Percentiles rank a stretch among this genome's conserved stretches.
Evolutionary conservation across 2,888 invertebrate species (phyloP).

Genomic region (Drosophila bunnanda): DNA sequence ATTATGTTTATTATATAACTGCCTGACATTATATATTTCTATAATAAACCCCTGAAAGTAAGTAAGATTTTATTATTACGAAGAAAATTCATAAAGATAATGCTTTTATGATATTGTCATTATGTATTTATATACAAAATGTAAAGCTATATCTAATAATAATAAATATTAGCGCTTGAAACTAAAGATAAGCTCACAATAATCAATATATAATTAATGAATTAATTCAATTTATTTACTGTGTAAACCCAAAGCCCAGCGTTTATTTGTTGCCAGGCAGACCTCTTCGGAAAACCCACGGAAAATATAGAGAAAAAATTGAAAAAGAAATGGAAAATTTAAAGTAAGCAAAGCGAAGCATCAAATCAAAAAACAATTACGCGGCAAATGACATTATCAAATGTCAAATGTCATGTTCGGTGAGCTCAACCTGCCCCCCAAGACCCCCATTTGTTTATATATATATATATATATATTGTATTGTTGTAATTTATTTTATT

Average conservation of each 20-base stretch:
- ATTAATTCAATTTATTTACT: background rate
- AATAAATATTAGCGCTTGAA: too few species aligned
- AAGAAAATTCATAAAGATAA: too few species aligned
- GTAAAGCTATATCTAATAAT: too few species aligned
- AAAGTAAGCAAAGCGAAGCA: constrained; percentile 54
- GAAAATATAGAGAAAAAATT: constrained; percentile 37
- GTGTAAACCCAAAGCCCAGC: too few species aligned
- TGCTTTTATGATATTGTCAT: too few species aligned
- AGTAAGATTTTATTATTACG: too few species aligned
- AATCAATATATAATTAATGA: background rate
- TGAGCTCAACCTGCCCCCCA: constrained; percentile 31
- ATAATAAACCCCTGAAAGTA: background rate
- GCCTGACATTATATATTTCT: background rate
- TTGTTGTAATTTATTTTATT: constrained; percentile 13
- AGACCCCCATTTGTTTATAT: background rate
- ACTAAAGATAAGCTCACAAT: background rate
- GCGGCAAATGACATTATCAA: constrained; percentile 80
- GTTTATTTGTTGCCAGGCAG: background rate
- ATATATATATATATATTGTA: too few species aligned
- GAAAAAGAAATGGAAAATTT: constrained; percentile 37
- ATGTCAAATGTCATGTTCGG: constrained; percentile 78
- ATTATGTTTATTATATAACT: background rate
- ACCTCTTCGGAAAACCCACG: constrained; percentile 7
- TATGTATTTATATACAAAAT: too few species aligned
- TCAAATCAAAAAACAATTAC: constrained; percentile 79